Evolutionary conservation across 2,888 invertebrate species (phyloP).

Genomic region (Synergus japonicus): DNA sequence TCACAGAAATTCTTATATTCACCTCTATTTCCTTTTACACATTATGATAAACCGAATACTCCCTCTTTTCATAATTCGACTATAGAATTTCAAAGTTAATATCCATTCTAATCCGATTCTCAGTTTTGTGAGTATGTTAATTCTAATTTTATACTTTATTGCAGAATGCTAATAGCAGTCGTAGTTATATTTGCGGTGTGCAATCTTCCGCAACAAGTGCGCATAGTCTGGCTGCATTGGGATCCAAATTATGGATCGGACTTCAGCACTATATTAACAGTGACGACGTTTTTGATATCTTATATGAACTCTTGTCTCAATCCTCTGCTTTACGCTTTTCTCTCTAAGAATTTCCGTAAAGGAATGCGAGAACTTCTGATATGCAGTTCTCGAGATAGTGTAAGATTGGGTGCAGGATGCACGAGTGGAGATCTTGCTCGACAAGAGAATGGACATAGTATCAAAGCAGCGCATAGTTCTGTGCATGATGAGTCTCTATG

Average conservation of each 20-base stretch:
- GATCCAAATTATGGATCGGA: conserved; percentile 74
- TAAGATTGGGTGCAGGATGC: conserved; percentile 66
- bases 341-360: conserved; percentile 89
- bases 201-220: conserved; percentile 92
- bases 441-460: conserved; percentile 61
- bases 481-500: conserved; percentile 53
- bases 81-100: conserved; percentile 2
- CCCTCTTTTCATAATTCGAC: neutral
- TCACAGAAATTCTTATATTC: neutral
- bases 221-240: conserved; percentile 94
- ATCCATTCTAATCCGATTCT: neutral
- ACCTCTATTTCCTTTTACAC: neutral
- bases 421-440: conserved; percentile 58
- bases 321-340: conserved; percentile 93
- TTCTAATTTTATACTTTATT: conserved; percentile 42
- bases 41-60: conserved; percentile 50
- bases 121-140: neutral
- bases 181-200: conserved; percentile 93
- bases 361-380: conserved; percentile 90
- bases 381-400: conserved; percentile 78
- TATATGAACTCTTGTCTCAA: conserved; percentile 95
- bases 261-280: conserved; percentile 88
- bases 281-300: conserved; percentile 90
- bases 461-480: conserved; percentile 60
- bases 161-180: conserved; percentile 90